Base-by-base conservation (phyloP, 2,888 invertebrate species). In the Aethes cnicana region DNA sequence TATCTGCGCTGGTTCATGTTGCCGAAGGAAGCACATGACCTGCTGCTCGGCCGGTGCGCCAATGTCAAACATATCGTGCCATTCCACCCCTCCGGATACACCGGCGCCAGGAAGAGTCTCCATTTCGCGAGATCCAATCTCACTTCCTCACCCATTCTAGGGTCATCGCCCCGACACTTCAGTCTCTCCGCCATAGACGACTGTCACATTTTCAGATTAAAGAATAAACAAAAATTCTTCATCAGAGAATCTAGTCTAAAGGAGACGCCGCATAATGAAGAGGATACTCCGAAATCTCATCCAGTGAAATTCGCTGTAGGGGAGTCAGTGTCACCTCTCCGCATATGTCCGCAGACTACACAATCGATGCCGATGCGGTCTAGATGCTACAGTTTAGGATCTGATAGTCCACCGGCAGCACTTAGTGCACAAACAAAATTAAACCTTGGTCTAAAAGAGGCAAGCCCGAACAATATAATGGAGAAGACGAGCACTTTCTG, bases 1-100 rank as follows among this genome's bases (percentile, higher is more conserved):
- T 90, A 92, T 46, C 84, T 97, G 8, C 91, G 96, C 55, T 97
- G 97, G 97, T 97, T 96, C 81, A 93, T 97, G 92, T 79, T 97
- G 43, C 97, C 97, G 0, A 94, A 94, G 70, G 97, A 97, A 86
- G 96, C 96, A 0, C 94, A 95, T 68, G 93, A 94, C 60, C 90
- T 95, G 23, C 81, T 95, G 1, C 85, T 94, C 1, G 94, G 94
- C 12, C 92, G 93, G 65, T 94, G 94, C 28, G 93, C 92, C 48
- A 95, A 94, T 68, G 94, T 95, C 5, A 95, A 95, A 80, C 94
- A 95, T 53, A 91, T 92, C 59, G 93, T 94, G 59, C 95, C 95
- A 50, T 95, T 95, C 69, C 93, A 94, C 72, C 95, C 95, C 0
- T 85, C 91, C 26, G 89, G 90, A 26, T 92, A 90, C 58, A 84